Conservation (phyloP, 2,888 invertebrate species). For the Cordilura impudica region DNA sequence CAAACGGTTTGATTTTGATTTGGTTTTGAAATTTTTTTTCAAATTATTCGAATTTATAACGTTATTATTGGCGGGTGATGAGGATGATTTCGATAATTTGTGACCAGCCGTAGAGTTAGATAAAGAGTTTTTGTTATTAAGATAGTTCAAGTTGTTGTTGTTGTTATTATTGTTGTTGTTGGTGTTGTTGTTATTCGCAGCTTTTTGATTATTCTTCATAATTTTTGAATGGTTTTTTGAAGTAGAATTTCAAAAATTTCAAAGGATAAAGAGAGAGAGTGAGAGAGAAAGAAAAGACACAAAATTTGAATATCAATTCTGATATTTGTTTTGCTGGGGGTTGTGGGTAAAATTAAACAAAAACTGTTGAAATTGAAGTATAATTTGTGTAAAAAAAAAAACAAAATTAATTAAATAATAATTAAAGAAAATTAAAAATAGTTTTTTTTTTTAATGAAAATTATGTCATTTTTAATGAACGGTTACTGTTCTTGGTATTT, state of each 20-base stretch:
- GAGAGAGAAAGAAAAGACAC: slow-evolving; percentile 29
- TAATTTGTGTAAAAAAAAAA: background rate
- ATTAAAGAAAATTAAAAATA: background rate
- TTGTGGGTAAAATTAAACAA: background rate
- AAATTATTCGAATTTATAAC: slow-evolving; percentile 48
- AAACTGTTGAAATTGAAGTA: background rate
- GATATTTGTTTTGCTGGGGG: background rate
- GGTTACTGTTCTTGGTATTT: background rate
- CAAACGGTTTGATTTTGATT: slow-evolving; percentile 55
- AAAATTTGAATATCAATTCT: background rate
- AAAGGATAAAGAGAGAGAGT: background rate
- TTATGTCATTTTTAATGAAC: background rate
- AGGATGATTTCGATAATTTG: slow-evolving; percentile 44
- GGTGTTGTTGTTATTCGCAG: slow-evolving; percentile 65
- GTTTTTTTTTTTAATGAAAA: background rate
- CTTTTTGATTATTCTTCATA: slow-evolving; percentile 73
- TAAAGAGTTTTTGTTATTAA: slow-evolving; percentile 58
- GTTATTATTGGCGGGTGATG: slow-evolving; percentile 60
- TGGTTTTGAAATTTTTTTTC: slow-evolving; percentile 45
- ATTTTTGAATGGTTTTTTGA: slow-evolving; percentile 64
- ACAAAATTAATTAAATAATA: background rate
- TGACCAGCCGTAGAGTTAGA: background rate
- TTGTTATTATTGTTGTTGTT: slow-evolving; percentile 65
- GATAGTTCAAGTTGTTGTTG: slow-evolving; percentile 63
- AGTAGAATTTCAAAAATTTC: background rate